These are phyloP conservation scores for Pseudococcus jackbeardsleyi DNA, from an alignment of 2,888 invertebrate genomes.

Conservation along the genomic window DNA sequence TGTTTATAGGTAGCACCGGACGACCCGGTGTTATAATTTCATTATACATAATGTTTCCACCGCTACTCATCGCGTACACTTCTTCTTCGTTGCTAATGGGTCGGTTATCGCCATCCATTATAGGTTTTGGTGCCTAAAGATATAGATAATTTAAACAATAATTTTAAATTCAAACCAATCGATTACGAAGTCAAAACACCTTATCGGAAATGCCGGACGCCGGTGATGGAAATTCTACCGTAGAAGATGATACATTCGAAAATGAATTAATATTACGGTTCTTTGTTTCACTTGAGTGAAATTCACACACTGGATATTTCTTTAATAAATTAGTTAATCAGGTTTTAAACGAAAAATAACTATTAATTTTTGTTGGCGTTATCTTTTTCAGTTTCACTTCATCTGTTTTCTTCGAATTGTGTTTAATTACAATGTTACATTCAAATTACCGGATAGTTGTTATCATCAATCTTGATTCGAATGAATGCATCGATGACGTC, in stretches of 20 bases:
- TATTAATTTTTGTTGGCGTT: too few relatives aligned
- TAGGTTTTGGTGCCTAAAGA: neutral
- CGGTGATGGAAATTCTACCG: neutral
- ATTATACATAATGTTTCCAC: slow-evolving; percentile 35
- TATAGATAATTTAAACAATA: too few relatives aligned
- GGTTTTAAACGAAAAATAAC: too few relatives aligned
- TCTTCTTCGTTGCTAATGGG: slow-evolving; percentile 61
- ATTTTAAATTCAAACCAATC: neutral
- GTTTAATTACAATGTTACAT: too few relatives aligned
- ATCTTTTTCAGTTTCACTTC: too few relatives aligned
- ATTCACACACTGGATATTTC: neutral
- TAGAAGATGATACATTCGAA: neutral
- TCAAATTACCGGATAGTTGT: too few relatives aligned
- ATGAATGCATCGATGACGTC: too few relatives aligned
- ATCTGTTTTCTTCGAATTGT: too few relatives aligned
- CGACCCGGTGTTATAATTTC: slow-evolving; percentile 55
- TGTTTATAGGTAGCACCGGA: neutral
- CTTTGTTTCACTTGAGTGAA: neutral
- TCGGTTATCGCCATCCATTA: slow-evolving; percentile 60
- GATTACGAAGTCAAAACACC: neutral
- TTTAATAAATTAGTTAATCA: neutral
- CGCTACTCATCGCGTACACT: slow-evolving; percentile 46
- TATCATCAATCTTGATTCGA: too few relatives aligned
- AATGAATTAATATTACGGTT: neutral
- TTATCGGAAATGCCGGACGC: neutral